phyloP scores from a whole-genome alignment of 2,888 invertebrate species.

The Luperina testacea region DNA sequence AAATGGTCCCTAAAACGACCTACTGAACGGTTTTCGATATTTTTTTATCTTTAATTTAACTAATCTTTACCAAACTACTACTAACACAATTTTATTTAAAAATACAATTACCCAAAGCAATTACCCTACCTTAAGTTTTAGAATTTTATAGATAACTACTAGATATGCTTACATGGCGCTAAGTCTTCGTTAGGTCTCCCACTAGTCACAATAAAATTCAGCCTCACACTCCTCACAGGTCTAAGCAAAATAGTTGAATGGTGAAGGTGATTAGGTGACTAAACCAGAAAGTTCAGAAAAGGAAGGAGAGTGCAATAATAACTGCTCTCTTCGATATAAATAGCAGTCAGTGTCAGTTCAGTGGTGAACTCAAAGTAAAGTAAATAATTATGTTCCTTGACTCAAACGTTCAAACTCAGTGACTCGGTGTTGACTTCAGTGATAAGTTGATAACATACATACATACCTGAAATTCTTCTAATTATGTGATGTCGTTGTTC shows the following conservation, averaged over 20 bases:
- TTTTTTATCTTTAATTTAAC: background rate
- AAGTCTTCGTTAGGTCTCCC: background rate
- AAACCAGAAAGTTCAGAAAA: background rate
- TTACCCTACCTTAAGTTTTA: no score
- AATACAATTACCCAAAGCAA: background rate
- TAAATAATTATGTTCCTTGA: no score
- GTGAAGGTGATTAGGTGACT: background rate
- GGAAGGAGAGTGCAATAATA: no score
- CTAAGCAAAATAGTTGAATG: background rate
- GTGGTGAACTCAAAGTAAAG: no score
- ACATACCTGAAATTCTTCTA: constrained; percentile 27
- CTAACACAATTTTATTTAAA: background rate
- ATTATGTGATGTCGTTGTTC: background rate
- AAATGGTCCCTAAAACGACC: no score
- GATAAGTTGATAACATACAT: constrained; percentile 10
- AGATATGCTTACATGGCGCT: background rate
- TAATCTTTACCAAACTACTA: background rate
- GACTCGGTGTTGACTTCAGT: background rate
- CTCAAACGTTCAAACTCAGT: no score
- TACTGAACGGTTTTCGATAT: background rate
- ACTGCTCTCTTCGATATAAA: no score
- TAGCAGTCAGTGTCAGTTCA: no score
- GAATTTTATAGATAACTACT: background rate
- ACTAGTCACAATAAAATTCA: constrained; percentile 6
- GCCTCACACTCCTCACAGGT: background rate